phyloP scores from a whole-genome alignment of 2,113 vertebrate species.

The Rhineura floridana region DNA sequence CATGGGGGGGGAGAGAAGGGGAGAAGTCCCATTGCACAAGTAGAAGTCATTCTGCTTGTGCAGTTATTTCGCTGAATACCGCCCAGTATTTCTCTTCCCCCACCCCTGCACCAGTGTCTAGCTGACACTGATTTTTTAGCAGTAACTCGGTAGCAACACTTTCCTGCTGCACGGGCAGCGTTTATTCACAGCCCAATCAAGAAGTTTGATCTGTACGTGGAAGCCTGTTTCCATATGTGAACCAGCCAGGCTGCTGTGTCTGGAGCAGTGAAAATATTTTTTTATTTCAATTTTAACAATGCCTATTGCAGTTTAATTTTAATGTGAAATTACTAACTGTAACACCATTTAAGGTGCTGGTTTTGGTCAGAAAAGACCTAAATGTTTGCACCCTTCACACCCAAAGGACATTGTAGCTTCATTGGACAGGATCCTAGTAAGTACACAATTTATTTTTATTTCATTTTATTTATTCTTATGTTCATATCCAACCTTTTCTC shows the following conservation, averaged over 20 bases:
- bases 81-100: too few species aligned
- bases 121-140: too few species aligned
- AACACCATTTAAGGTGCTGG: background rate
- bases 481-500: too few species aligned
- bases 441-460: too few species aligned
- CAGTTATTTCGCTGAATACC: too few species aligned
- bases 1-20: too few species aligned
- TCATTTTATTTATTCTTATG: too few species aligned
- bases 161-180: too few species aligned
- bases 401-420: background rate
- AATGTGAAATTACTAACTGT: background rate
- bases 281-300: background rate
- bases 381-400: background rate
- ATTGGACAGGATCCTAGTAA: background rate
- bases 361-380: background rate
- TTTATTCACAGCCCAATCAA: background rate
- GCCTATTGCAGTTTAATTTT: background rate
- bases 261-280: background rate
- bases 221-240: background rate
- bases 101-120: too few species aligned
- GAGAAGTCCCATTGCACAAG: too few species aligned
- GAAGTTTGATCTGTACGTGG: background rate
- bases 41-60: too few species aligned
- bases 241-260: background rate
- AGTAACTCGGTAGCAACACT: too few species aligned